phyloP scores from a whole-genome alignment of 2,113 vertebrate genomes.

The Austrofundulus limnaeus region DNA sequence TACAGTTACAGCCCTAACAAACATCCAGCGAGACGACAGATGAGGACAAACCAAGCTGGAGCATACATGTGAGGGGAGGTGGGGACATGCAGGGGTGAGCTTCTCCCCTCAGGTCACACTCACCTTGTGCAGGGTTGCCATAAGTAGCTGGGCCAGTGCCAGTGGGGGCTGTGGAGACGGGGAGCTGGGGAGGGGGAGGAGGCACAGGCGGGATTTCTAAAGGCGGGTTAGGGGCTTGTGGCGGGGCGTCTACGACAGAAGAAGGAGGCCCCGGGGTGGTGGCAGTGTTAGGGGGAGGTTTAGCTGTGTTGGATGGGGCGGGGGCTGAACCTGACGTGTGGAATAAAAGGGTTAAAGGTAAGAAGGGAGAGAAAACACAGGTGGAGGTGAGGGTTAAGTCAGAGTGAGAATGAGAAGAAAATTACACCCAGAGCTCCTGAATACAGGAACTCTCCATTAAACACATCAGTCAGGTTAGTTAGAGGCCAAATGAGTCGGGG shows the following conservation, averaged over 20 bases:
- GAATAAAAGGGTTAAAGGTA: background rate
- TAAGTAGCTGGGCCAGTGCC: constrained; percentile 86
- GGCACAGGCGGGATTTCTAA: constrained; percentile 90
- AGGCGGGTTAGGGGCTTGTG: constrained; percentile 62
- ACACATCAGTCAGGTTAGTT: constrained; percentile 43
- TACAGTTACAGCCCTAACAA: no score
- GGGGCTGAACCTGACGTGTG: constrained; percentile 83
- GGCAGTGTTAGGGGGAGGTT: constrained; percentile 80
- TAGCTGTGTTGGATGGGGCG: constrained; percentile 79
- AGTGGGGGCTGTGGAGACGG: constrained; percentile 84
- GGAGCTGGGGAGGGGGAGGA: constrained; percentile 91
- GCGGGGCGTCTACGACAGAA: constrained; percentile 74
- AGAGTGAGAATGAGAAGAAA: constrained; percentile 38
- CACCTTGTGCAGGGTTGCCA: constrained; percentile 92
- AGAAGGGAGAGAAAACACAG: constrained; percentile 29
- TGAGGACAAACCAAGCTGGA: background rate
- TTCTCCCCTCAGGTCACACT: constrained; percentile 74
- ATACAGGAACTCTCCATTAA: background rate
- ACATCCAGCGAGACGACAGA: background rate
- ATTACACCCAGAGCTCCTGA: constrained; percentile 23
- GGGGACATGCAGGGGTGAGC: constrained; percentile 18
- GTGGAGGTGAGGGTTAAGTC: constrained; percentile 45
- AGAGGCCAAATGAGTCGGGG: background rate
- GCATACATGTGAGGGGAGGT: background rate
- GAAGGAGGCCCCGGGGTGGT: constrained; percentile 74